These are phyloP conservation scores for Centruroides vittatus DNA, from an alignment of 1,140 invertebrate species.

Conservation along the genomic window DNA sequence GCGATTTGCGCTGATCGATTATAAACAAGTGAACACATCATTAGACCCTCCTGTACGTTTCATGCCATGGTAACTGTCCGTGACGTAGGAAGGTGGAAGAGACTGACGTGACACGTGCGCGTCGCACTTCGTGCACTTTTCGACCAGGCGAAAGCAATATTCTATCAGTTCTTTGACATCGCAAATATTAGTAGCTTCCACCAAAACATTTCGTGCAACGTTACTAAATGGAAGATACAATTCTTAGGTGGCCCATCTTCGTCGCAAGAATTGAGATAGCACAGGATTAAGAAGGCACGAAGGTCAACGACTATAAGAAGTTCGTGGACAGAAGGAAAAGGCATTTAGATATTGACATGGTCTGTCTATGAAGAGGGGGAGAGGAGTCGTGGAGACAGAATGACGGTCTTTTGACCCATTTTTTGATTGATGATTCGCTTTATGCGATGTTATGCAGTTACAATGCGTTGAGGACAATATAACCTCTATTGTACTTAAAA, in stretches of 20 bases:
- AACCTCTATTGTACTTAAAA: no score
- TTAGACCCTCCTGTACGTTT: no score
- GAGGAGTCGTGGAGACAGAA: no score
- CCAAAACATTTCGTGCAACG: slow-evolving; percentile 68
- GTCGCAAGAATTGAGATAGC: slow-evolving; percentile 30
- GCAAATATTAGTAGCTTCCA: slow-evolving; percentile 91
- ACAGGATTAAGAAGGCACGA: slow-evolving; percentile 1
- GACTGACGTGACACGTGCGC: slow-evolving; percentile 52
- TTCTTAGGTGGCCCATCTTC: slow-evolving; percentile 44
- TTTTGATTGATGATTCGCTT: no score
- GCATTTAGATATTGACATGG: no score
- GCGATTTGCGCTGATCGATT: slow-evolving; percentile 92
- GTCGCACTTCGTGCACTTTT: slow-evolving; percentile 72
- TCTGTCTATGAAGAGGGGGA: no score
- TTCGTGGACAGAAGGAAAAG: no score
- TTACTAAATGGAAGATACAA: slow-evolving; percentile 92
- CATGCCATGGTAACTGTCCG: slow-evolving; percentile 91
- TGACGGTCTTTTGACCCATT: no score
- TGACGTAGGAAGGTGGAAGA: slow-evolving; percentile 69
- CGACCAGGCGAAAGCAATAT: slow-evolving; percentile 44
- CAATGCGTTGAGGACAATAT: no score
- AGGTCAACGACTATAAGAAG: no score
- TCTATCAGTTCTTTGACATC: slow-evolving; percentile 45
- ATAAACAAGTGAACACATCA: no score
- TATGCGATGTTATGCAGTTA: no score